Evolutionary conservation across 2,797 vertebrate genomes (phyloP).

Genomic region (Paratrypauchen microcephalus): DNA sequence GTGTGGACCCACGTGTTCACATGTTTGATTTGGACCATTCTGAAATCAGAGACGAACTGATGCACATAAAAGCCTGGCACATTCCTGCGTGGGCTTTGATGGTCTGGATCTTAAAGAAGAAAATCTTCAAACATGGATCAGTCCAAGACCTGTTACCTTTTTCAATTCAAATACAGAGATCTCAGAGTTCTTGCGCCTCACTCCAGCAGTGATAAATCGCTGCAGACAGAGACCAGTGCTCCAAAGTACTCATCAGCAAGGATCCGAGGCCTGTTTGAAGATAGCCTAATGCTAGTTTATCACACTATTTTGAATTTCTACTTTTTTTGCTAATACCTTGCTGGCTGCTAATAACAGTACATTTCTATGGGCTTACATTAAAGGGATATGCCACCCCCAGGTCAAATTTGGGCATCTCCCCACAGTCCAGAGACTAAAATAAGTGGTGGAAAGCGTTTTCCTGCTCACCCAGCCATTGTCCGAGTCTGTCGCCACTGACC

Average conservation of each 20-base stretch:
- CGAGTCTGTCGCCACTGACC: no score
- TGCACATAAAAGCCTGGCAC: conserved; percentile 20
- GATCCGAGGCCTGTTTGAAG: conserved; percentile 17
- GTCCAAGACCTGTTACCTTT: conserved; percentile 17
- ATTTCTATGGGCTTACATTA: conserved; percentile 9
- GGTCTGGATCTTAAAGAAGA: conserved; percentile 17
- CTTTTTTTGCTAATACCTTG: conserved; percentile 19
- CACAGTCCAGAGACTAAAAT: no score
- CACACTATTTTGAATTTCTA: conserved; percentile 14
- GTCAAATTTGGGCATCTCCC: no score
- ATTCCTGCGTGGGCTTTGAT: conserved; percentile 19
- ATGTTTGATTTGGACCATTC: conserved; percentile 26
- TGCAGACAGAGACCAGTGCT: conserved; percentile 27
- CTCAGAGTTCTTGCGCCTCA: conserved; percentile 6
- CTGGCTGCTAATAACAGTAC: conserved; percentile 13
- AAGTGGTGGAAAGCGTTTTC: no score
- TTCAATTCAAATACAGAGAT: conserved; percentile 18
- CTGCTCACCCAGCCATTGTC: no score
- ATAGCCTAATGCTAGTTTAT: conserved; percentile 28
- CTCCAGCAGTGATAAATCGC: conserved; percentile 14
- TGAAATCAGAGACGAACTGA: conserved; percentile 16
- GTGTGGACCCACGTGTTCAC: neutral
- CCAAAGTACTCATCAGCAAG: conserved; percentile 21
- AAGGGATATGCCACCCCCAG: no score
- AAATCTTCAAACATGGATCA: conserved; percentile 24